Evolutionary conservation across 2,113 vertebrate species (phyloP).

Genomic region (Dasyprocta punctata): DNA sequence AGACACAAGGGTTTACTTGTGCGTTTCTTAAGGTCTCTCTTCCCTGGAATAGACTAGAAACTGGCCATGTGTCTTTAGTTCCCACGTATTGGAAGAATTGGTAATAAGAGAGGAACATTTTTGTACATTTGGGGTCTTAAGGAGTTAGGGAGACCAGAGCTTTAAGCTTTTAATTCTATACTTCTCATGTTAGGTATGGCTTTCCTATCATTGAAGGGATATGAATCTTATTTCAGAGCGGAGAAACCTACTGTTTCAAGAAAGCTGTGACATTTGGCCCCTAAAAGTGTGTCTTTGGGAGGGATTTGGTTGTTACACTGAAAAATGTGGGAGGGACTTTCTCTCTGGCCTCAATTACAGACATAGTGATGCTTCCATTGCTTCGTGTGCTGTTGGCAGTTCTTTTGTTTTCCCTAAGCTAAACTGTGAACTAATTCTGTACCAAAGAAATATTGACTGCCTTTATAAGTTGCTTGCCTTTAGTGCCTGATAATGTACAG

Average conservation of each 20-base stretch:
- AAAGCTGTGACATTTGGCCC: not conserved
- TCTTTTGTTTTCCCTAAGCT: conserved; percentile 56
- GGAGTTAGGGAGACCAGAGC: not conserved
- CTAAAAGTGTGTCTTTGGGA: not conserved
- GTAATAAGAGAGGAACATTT: not conserved
- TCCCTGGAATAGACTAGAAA: not conserved
- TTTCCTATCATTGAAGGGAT: conserved; percentile 33
- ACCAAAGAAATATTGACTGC: conserved; percentile 65
- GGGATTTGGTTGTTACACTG: not conserved
- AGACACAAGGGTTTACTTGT: not conserved
- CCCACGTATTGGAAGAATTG: not conserved
- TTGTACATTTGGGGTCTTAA: not conserved
- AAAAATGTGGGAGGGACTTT: conserved; percentile 24
- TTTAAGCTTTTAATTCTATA: not conserved
- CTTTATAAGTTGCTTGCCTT: conserved; percentile 75
- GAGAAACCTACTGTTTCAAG: not conserved
- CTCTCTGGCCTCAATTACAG: not conserved
- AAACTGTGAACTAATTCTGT: conserved; percentile 61
- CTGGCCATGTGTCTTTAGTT: conserved; percentile 6
- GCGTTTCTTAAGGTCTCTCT: not conserved
- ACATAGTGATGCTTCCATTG: conserved; percentile 10
- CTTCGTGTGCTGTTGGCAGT: conserved; percentile 61
- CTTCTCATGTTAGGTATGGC: not conserved
- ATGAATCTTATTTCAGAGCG: conserved; percentile 12
- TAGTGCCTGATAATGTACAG: conserved; percentile 76